phyloP scores from a whole-genome alignment of 1,140 invertebrate genomes.

The Sycobia sp. region DNA sequence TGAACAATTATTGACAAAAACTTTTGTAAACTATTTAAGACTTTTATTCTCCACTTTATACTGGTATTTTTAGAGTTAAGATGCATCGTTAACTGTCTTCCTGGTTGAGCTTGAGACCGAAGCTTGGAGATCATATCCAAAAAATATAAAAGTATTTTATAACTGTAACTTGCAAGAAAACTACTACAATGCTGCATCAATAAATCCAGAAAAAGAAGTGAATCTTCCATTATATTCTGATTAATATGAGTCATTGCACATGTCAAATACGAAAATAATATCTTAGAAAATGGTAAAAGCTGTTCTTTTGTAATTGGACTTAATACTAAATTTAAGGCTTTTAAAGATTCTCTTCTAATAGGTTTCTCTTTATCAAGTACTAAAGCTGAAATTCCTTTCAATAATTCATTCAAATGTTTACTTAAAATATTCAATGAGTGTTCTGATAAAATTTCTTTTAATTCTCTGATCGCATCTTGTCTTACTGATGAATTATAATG shows the following conservation, averaged over 20 bases:
- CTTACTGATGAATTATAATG: constrained; percentile 78
- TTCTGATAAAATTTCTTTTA: constrained; percentile 71
- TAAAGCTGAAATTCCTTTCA: constrained; percentile 72
- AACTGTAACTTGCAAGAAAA: constrained; percentile 68
- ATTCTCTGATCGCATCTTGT: constrained; percentile 71
- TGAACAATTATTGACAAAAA: constrained; percentile 63
- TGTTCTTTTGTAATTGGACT: constrained; percentile 60
- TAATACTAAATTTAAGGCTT: constrained; percentile 71
- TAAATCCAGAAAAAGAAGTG: constrained; percentile 76
- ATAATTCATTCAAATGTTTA: constrained; percentile 69
- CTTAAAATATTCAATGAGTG: constrained; percentile 64
- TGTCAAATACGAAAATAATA: constrained; percentile 76
- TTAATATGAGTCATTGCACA: constrained; percentile 89
- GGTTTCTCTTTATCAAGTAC: constrained; percentile 74
- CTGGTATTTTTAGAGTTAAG: constrained; percentile 72
- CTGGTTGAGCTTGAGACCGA: constrained; percentile 66
- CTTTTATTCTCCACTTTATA: constrained; percentile 77
- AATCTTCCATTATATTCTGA: constrained; percentile 78
- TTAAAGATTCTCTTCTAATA: constrained; percentile 71
- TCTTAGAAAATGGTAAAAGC: constrained; percentile 72
- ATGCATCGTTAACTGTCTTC: constrained; percentile 68
- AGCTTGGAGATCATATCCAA: constrained; percentile 79
- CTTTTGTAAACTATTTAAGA: constrained; percentile 68
- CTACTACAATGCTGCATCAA: constrained; percentile 67
- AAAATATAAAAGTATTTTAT: constrained; percentile 76